phyloP scores from a whole-genome alignment of 2,888 invertebrate species.

The Drosophila monieri region DNA sequence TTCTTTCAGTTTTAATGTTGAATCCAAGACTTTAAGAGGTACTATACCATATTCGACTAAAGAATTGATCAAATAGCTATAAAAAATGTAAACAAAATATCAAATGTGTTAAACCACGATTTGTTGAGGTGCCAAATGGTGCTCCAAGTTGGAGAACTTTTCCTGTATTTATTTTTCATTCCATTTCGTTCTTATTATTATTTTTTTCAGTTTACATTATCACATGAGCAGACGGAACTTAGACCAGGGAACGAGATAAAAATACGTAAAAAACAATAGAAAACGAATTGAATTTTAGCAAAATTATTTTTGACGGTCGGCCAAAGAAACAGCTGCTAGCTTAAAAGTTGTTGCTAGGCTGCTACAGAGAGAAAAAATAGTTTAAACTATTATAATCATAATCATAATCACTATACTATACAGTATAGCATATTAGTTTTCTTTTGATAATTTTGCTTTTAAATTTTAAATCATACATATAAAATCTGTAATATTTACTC shows the following conservation, averaged over 20 bases:
- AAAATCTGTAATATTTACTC: constrained; percentile 1
- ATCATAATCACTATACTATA: no score
- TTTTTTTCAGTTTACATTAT: constrained; percentile 39
- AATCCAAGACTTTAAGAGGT: not conserved
- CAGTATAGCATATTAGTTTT: no score
- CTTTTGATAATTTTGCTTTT: not conserved
- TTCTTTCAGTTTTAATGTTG: not conserved
- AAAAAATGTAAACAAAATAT: constrained; percentile 7
- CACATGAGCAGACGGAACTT: constrained; percentile 30
- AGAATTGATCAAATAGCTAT: constrained; percentile 14
- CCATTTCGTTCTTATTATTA: not conserved
- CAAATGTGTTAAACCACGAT: constrained; percentile 22
- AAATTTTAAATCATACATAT: not conserved
- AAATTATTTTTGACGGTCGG: constrained; percentile 38
- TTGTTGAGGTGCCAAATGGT: constrained; percentile 7
- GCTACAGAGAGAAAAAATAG: not conserved
- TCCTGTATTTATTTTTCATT: constrained; percentile 15
- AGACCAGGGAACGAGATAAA: constrained; percentile 59
- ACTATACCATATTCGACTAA: not conserved
- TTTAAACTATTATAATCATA: no score
- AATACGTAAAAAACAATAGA: constrained; percentile 58
- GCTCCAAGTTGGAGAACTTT: constrained; percentile 33
- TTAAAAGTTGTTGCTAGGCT: constrained; percentile 1
- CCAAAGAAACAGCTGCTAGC: constrained; percentile 46
- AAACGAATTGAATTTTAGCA: constrained; percentile 33